These are phyloP conservation scores for Planococcus citri DNA, from an alignment of 1,140 invertebrate species.

Conservation along the genomic window DNA sequence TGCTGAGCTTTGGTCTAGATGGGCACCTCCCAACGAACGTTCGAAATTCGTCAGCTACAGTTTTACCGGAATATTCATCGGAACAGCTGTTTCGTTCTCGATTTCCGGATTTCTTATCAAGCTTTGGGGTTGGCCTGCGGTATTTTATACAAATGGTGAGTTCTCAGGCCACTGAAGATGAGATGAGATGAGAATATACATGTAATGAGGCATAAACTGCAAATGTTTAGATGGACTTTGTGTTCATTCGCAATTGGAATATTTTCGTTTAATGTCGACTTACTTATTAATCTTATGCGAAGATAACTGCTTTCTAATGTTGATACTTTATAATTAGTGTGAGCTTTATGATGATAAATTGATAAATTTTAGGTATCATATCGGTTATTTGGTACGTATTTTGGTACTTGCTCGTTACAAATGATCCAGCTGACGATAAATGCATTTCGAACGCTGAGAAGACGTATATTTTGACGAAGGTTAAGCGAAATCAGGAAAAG, in stretches of 20 bases:
- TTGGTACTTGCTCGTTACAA: background rate
- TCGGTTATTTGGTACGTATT: background rate
- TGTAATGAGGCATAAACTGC: background rate
- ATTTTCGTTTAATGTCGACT: background rate
- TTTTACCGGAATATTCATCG: slow-evolving; percentile 53
- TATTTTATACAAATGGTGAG: slow-evolving; percentile 78
- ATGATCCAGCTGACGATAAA: slow-evolving; percentile 8
- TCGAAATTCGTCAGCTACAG: slow-evolving; percentile 60
- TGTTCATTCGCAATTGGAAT: slow-evolving; percentile 16
- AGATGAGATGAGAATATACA: background rate
- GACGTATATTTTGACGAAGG: background rate
- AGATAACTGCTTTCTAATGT: too few species aligned
- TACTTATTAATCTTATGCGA: background rate
- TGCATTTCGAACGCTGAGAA: background rate
- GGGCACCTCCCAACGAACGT: slow-evolving; percentile 71
- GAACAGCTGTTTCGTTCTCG: background rate
- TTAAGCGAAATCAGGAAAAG: background rate
- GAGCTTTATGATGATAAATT: too few species aligned
- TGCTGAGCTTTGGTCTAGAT: slow-evolving; percentile 66
- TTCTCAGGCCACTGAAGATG: too few species aligned
- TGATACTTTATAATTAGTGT: too few species aligned
- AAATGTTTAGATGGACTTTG: background rate
- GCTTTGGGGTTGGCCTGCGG: slow-evolving; percentile 35
- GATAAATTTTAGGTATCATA: background rate
- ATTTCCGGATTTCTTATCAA: background rate